phyloP scores from a whole-genome alignment of 2,888 invertebrate species.

The Malacosoma neustria region DNA sequence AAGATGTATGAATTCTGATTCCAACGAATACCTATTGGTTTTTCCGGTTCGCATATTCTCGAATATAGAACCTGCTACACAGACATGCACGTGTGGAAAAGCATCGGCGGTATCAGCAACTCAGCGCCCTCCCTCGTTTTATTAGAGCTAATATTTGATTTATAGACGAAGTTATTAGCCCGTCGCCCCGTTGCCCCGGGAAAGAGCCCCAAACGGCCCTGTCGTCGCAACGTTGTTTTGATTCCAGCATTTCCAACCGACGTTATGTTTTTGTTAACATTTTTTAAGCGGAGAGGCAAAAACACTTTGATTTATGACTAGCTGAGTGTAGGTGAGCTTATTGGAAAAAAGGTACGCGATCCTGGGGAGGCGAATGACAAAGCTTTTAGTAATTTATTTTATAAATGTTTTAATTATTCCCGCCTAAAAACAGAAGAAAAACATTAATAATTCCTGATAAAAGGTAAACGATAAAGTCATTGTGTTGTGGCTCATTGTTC shows the following conservation, averaged over 20 bases:
- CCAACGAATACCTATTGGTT: neutral
- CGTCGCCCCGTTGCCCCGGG: constrained; percentile 12
- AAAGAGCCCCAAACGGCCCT: constrained; percentile 20
- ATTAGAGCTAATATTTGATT: constrained; percentile 50
- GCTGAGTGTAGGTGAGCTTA: neutral
- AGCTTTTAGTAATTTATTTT: neutral
- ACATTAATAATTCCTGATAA: neutral
- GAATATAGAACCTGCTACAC: neutral
- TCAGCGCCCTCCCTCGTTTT: constrained; percentile 31
- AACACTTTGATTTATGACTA: constrained; percentile 4
- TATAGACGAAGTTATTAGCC: constrained; percentile 38
- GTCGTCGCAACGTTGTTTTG: constrained; percentile 9
- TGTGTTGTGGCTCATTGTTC: neutral
- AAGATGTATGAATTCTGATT: too few relatives aligned
- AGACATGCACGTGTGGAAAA: constrained; percentile 12
- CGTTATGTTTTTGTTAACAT: constrained; percentile 16
- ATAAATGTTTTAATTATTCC: neutral
- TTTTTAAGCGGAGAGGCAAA: constrained; percentile 5
- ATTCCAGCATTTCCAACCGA: constrained; percentile 4
- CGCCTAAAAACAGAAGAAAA: neutral
- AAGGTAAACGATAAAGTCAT: neutral
- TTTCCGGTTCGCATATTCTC: neutral
- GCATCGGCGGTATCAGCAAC: constrained; percentile 28
- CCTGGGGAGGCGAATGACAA: neutral
- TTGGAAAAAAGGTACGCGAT: neutral